phyloP scores from a whole-genome alignment of 2,888 invertebrate species.

The Teinopalpus imperialis region DNA sequence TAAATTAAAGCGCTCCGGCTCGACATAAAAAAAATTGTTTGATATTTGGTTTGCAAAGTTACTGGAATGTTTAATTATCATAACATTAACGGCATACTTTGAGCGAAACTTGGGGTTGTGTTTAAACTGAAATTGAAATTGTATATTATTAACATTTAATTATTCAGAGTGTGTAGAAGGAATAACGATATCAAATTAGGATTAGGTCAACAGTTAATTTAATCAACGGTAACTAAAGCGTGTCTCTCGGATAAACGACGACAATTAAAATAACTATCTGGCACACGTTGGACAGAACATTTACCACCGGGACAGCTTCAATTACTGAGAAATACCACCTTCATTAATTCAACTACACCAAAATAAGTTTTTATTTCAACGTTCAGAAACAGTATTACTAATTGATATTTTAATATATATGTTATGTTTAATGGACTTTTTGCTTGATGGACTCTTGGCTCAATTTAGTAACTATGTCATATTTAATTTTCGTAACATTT shows the following conservation, averaged over 20 bases:
- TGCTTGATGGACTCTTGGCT: too few relatives aligned
- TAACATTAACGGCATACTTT: too few relatives aligned
- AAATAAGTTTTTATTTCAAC: conserved; percentile 35
- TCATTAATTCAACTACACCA: conserved; percentile 46
- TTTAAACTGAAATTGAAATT: not conserved
- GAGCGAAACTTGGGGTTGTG: too few relatives aligned
- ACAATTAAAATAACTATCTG: conserved; percentile 60
- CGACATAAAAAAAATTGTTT: too few relatives aligned
- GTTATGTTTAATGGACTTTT: too few relatives aligned
- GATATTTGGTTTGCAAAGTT: too few relatives aligned
- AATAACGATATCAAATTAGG: conserved; percentile 33
- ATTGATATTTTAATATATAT: too few relatives aligned
- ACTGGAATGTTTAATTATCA: too few relatives aligned
- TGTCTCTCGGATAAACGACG: conserved; percentile 56
- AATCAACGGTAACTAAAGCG: conserved; percentile 53
- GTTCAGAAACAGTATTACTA: too few relatives aligned
- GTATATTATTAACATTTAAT: conserved; percentile 4
- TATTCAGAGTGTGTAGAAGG: not conserved
- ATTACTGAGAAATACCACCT: conserved; percentile 58
- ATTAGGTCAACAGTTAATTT: conserved; percentile 36
- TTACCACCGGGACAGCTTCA: conserved; percentile 64
- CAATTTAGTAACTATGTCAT: too few relatives aligned
- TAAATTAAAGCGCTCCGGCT: too few relatives aligned
- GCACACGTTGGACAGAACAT: conserved; percentile 57
- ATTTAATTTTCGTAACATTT: too few relatives aligned